Evolutionary conservation across 1,140 invertebrate genomes (phyloP), one percentile per base, ranked within the genome.

Genomic region (Pseudomyrmex sp.): DNA sequence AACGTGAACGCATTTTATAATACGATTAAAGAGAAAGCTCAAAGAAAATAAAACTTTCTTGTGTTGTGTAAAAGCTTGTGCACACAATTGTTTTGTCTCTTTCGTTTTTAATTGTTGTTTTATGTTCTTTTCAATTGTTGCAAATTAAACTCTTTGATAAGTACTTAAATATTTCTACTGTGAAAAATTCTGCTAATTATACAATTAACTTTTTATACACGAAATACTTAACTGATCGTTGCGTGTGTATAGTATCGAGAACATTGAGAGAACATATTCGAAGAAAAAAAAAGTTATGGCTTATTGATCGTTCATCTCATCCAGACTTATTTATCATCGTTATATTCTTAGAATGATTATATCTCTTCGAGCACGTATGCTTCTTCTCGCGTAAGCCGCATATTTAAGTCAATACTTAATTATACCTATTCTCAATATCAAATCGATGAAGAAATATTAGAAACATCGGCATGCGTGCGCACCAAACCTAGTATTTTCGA

Each of bases 351-450:
- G 83, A 85, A 73, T 50, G 68, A 82, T 73, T 20, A 8, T 63
- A 79, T 79, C 74, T 54, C 13, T 63, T 65, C 13, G 1, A 23
- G 59, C 13, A 74, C 13, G 48, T 62, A 59, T 20, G 10, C n/a
- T 35, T 44, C 2, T 52, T 23, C 18, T 13, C 12, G 44, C 10
- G 10, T 18, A 26, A 7, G 20, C 48, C 9, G 18, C 3, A 2
- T 72, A 26, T 26, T 26, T 72, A 26, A 26, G 2, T 69, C 58
- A 85, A 48, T 46, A 46, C 62, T 73, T 20, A 2, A 52, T 66
- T 56, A 18, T 4, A 50, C 13, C 66, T 46, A 58, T 58, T 35
- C 9, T 65, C 44, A 58, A 84, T 88, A 86, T 79, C 65, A 20
- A 63, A 65, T 35, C n/a, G 3, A 52, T 44, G 5, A 0, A 10